These are phyloP conservation scores for Agrotis segetum DNA, from an alignment of 2,888 invertebrate species.

Conservation along the genomic window DNA sequence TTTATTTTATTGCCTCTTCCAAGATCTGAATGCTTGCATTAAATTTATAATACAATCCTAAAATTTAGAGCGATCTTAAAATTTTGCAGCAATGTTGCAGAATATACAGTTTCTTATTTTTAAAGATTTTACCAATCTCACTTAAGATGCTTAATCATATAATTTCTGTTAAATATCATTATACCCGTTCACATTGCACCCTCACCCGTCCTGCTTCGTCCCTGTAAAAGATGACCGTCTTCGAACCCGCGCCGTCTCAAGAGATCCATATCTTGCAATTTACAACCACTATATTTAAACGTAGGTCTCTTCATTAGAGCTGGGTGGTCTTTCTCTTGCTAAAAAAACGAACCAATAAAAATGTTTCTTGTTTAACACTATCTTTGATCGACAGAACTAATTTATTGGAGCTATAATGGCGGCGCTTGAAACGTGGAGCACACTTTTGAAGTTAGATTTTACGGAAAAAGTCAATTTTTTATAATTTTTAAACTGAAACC, in stretches of 20 bases:
- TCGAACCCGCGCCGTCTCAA: slow-evolving; percentile 69
- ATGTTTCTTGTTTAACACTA: slow-evolving; percentile 22
- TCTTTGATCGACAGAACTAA: slow-evolving; percentile 19
- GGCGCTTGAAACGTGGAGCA: not conserved
- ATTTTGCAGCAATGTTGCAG: not conserved
- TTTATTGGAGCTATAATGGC: slow-evolving; percentile 16
- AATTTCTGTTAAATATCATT: not conserved
- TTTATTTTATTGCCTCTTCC: not conserved
- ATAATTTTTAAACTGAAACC: not conserved
- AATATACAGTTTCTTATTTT: not conserved
- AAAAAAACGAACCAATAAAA: slow-evolving; percentile 31
- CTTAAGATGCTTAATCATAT: no score
- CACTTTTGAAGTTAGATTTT: not conserved
- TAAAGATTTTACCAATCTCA: not conserved
- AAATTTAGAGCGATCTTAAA: no score
- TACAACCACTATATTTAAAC: slow-evolving; percentile 65
- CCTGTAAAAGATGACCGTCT: slow-evolving; percentile 68
- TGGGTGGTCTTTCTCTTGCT: slow-evolving; percentile 52
- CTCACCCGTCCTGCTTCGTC: slow-evolving; percentile 27
- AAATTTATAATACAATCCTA: no score
- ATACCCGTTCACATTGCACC: not conserved
- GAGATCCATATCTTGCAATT: slow-evolving; percentile 62
- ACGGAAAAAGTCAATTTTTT: not conserved
- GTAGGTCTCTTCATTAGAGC: slow-evolving; percentile 59
- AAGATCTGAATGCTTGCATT: no score